Evolutionary conservation across 2,888 invertebrate genomes (phyloP).

Genomic region (Dryobota labecula): DNA sequence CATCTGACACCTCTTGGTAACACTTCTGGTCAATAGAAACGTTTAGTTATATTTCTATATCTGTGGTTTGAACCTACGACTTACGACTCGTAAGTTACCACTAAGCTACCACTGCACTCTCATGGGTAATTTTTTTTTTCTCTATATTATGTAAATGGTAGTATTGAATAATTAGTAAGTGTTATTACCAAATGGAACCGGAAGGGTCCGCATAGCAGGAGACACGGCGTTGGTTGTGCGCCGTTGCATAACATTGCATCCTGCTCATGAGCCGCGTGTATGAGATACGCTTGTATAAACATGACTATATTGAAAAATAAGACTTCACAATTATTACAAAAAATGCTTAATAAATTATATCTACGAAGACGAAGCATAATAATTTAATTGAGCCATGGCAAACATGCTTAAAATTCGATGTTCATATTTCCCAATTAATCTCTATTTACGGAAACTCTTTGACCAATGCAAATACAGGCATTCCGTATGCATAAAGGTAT

Average conservation of each 20-base stretch:
- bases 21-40: too few relatives aligned
- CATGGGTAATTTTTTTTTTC: too few relatives aligned
- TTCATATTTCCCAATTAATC: neutral
- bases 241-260: constrained; percentile 78
- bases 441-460: neutral
- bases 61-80: too few relatives aligned
- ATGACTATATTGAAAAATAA: constrained; percentile 21
- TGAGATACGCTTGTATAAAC: constrained; percentile 58
- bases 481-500: neutral
- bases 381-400: neutral
- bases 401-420: neutral
- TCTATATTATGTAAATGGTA: constrained; percentile 32
- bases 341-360: neutral
- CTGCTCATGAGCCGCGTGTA: constrained; percentile 60
- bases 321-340: neutral
- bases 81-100: too few relatives aligned
- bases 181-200: constrained; percentile 65
- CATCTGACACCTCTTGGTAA: too few relatives aligned
- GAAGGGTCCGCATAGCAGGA: constrained; percentile 73
- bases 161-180: constrained; percentile 59
- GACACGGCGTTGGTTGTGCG: constrained; percentile 74
- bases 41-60: too few relatives aligned
- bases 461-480: neutral
- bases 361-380: neutral
- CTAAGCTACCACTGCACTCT: too few relatives aligned